Evolutionary conservation across 2,113 vertebrate genomes (phyloP).

Genomic region (Myrmophylax atrothorax): DNA sequence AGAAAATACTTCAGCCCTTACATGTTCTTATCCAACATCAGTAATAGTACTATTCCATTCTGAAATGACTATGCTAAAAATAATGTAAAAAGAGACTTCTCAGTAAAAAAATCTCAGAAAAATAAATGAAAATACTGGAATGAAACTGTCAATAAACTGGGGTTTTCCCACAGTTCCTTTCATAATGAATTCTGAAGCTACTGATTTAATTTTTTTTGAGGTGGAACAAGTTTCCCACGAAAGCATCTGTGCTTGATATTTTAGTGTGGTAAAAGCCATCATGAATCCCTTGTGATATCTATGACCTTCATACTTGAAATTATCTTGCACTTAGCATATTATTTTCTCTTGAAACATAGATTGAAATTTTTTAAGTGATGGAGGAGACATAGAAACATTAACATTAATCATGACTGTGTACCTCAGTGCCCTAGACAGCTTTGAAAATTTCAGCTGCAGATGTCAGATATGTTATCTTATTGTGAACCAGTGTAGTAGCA

Average conservation of each 20-base stretch:
- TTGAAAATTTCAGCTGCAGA: background rate
- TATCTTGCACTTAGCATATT: background rate
- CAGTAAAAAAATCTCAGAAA: background rate
- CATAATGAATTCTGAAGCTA: background rate
- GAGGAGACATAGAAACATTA: background rate
- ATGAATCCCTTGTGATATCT: background rate
- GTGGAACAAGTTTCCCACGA: background rate
- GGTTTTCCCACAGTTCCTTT: background rate
- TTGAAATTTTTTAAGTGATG: background rate
- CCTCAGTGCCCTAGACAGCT: background rate
- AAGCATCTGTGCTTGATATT: background rate
- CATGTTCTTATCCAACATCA: background rate
- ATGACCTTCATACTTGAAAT: slow-evolving; percentile 37
- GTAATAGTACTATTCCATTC: background rate
- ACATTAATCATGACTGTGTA: background rate
- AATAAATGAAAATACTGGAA: background rate
- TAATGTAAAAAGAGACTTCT: background rate
- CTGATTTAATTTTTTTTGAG: background rate
- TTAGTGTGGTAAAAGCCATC: background rate
- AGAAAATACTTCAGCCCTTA: background rate
- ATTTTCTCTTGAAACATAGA: background rate
- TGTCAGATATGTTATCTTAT: slow-evolving; percentile 9
- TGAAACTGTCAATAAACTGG: background rate
- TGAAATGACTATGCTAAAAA: background rate
- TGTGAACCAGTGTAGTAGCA: background rate